phyloP scores from a whole-genome alignment of 1,140 invertebrate genomes.

The Panagrolaimus sp. region DNA sequence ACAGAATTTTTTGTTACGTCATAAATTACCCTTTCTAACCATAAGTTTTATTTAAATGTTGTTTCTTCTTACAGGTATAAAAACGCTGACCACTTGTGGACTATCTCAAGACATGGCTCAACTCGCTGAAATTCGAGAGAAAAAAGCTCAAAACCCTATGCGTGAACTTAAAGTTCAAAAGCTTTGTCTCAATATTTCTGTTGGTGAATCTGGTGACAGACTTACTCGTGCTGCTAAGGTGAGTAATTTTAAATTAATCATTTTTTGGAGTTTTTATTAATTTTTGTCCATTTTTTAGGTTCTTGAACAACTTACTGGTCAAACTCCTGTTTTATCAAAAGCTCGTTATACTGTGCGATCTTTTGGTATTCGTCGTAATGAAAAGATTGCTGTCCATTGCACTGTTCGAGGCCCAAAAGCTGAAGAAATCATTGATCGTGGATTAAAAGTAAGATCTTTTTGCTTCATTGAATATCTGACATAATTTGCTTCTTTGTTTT shows the following conservation, averaged over 20 bases:
- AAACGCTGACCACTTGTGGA: no score
- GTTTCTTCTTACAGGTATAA: no score
- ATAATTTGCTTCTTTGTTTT: constrained; percentile 33
- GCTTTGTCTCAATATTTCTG: constrained; percentile 97
- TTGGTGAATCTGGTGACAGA: constrained; percentile 95
- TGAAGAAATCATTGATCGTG: constrained; percentile 96
- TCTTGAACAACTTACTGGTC: constrained; percentile 95
- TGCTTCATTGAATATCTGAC: no score
- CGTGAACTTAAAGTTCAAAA: constrained; percentile 91
- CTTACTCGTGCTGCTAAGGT: constrained; percentile 96
- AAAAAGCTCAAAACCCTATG: constrained; percentile 92
- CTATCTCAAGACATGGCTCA: no score
- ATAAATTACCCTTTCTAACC: no score
- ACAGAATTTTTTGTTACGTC: no score
- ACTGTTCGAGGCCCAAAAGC: constrained; percentile 96
- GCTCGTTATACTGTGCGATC: constrained; percentile 94
- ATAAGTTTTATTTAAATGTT: no score
- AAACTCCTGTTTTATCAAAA: constrained; percentile 97
- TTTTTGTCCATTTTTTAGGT: constrained; percentile 69
- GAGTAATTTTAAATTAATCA: constrained; percentile 32
- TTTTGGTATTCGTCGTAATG: constrained; percentile 98
- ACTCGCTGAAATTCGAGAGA: constrained; percentile 63
- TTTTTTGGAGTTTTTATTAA: constrained; percentile 11
- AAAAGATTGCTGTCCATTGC: constrained; percentile 99
- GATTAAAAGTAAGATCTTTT: constrained; percentile 82